Percentiles rank a stretch among this genome's conserved stretches.
Evolutionary conservation across 2,113 vertebrate species (phyloP).

Genomic region (Nycticebus coucang): DNA sequence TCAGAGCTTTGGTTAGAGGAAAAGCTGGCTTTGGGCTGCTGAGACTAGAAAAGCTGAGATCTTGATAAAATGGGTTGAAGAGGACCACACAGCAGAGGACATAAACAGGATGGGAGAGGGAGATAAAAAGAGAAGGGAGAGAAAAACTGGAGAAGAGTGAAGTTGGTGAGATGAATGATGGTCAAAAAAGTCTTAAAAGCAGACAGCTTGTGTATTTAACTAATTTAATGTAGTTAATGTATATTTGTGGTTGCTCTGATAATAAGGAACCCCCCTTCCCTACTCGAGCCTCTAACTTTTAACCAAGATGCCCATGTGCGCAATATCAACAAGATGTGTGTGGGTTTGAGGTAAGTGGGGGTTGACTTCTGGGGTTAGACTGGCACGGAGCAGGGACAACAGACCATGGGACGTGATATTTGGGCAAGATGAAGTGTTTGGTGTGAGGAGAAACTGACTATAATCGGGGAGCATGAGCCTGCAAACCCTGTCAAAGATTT

Average conservation of each 20-base stretch:
- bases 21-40: background rate
- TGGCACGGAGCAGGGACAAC: background rate
- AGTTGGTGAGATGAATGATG: accelerated
- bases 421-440: background rate
- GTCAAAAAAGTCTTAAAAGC: background rate
- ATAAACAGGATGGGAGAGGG: background rate
- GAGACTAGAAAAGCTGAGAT: background rate
- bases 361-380: background rate
- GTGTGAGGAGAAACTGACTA: background rate
- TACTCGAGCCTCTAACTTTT: background rate
- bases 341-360: background rate
- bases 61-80: background rate
- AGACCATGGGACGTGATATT: background rate
- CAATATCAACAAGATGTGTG: background rate
- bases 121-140: too few relatives aligned
- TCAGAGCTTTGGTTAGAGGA: background rate
- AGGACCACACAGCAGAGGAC: background rate
- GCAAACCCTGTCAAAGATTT: background rate
- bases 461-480: background rate
- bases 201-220: background rate
- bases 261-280: too few relatives aligned
- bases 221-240: too few relatives aligned
- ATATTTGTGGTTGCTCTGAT: background rate
- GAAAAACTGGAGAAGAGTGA: background rate
- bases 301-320: background rate